Evolutionary conservation across 2,888 invertebrate species (phyloP).

Genomic region (Latrodectus elegans): DNA sequence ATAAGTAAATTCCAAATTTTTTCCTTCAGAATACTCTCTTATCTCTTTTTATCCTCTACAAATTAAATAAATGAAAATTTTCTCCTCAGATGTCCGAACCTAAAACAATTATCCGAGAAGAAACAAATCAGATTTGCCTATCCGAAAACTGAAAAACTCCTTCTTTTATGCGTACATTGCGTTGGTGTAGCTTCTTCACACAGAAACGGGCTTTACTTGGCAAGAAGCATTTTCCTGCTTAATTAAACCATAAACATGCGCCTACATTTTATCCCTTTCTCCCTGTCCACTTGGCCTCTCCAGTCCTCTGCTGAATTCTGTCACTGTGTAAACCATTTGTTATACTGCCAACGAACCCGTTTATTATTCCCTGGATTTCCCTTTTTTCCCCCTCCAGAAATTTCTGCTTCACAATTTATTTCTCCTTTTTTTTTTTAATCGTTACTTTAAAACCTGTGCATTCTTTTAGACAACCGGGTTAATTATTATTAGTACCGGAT

Average conservation of each 20-base stretch:
- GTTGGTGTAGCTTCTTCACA: too few species aligned
- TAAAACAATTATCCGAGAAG: too few species aligned
- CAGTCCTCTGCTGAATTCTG: constrained; percentile 21
- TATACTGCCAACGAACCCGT: constrained; percentile 46
- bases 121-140: too few species aligned
- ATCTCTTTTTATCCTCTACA: too few species aligned
- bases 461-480: constrained; percentile 64
- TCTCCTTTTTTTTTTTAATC: constrained; percentile 3
- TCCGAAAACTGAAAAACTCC: too few species aligned
- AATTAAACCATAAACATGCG: constrained; percentile 66
- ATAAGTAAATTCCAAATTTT: too few species aligned
- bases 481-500: constrained; percentile 60
- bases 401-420: not conserved
- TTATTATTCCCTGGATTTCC: constrained; percentile 29
- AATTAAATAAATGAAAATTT: too few species aligned
- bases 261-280: constrained; percentile 45
- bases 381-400: not conserved
- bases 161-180: too few species aligned
- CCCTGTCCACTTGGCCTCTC: constrained; percentile 11
- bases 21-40: too few species aligned
- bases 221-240: constrained; percentile 41
- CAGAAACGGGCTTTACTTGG: not conserved
- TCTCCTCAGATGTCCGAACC: too few species aligned
- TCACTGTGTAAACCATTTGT: constrained; percentile 54
- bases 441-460: constrained; percentile 23